phyloP scores from a whole-genome alignment of 2,888 invertebrate species.

The Melanotus villosus region DNA sequence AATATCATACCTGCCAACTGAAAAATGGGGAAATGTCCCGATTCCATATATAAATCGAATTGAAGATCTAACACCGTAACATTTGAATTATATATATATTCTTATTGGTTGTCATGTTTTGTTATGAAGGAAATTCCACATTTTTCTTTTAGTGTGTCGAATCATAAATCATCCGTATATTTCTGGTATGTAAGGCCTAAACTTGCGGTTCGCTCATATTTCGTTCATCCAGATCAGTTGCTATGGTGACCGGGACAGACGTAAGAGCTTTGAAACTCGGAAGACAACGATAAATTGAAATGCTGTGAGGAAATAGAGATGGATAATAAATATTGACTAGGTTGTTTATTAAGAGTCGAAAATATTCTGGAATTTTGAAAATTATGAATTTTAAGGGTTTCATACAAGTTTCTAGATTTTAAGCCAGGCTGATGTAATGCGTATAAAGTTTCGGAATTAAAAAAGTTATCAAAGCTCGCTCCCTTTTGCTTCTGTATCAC shows the following conservation, averaged over 20 bases:
- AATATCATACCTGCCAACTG: no score
- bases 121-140: slow-evolving; percentile 4
- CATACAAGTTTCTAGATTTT: no score
- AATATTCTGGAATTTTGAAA: no score
- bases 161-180: slow-evolving; percentile 4
- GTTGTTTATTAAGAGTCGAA: not conserved
- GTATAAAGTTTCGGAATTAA: slow-evolving; percentile 12
- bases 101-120: not conserved
- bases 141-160: not conserved
- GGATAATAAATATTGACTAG: not conserved
- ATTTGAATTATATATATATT: no score
- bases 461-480: slow-evolving; percentile 20
- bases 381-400: no score
- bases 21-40: no score
- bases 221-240: slow-evolving; percentile 13
- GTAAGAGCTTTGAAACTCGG: not conserved
- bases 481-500: not conserved
- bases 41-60: no score
- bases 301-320: not conserved
- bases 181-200: not conserved
- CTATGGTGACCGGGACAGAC: slow-evolving; percentile 3
- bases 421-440: not conserved
- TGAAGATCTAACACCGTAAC: no score
- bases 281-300: not conserved
- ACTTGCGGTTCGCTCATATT: not conserved